Base-by-base conservation (phyloP, 2,888 invertebrate genomes). In the Biston betularia region DNA sequence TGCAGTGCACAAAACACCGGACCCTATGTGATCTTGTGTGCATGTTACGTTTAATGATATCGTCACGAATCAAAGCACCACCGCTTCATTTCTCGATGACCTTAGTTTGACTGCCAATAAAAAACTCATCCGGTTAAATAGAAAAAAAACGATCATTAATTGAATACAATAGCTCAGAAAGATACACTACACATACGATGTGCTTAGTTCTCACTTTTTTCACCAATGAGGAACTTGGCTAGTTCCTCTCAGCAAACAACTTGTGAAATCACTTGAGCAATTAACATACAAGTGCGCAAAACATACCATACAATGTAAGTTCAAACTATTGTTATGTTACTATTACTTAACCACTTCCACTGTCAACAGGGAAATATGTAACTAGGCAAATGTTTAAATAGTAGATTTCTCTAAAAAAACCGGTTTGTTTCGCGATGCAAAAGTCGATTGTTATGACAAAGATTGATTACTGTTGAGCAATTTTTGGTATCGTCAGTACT, bases 11-110 rank as follows among this genome's bases (percentile, higher is more conserved):
- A 65, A 70, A 73, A 73, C 75, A 67, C 73, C 73, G 73, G 75
- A 75, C 71, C 70, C 66, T 64, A 69, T 68, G 71, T 73, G 70
- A 72, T 70, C 54, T 68, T 69, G 63, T 54, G 24, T 64, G 67
- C 74, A 74, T 72, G 71, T 70, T 67, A 68, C 64, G 68, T 71
- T 69, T 77, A 77, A 78, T 74, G 74, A 66, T 68, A 65, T 10
- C 63, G 59, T 74, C 77, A 78, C 77, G 78, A 69, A 64, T 63
- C 58, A 56, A 63, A 68, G 52, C 68, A 63, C 49, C 54, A 48
- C 49, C 54, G 50, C 60, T 68, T 70, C 52, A 65, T 69, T 71
- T 63, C 69, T 67, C 63, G 46, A 55, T 63, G 72, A 71, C 75
- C 73, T 73, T 72, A 70, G 65, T 65, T 67, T 70, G 57, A 65